Base-by-base conservation (phyloP, 1,140 invertebrate genomes). In the Proales similis region DNA sequence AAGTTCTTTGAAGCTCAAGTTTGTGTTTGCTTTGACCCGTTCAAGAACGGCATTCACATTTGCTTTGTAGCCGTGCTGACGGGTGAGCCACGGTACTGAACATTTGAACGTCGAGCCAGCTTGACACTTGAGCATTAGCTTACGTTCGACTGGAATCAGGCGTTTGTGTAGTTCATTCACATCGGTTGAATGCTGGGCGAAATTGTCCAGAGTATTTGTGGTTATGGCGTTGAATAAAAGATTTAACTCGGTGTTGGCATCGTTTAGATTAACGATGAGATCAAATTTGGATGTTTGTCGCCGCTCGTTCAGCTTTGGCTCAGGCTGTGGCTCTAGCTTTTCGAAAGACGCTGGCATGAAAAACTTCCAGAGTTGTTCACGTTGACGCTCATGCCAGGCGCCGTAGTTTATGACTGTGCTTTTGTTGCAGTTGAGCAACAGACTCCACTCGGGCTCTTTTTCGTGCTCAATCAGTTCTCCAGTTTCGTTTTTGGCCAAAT, bases 381-480 rank as follows among this genome's bases (percentile, higher is more conserved):
- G 80, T 74, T 97, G 93, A 38, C 91, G 80, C 74, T 97, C 93
- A 4, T 90, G 91, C 92, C 92, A 98, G 3, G 94, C 92, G 2
- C 93, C 93, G 70, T 95, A 96, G 74, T 90, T 93, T 67, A 96
- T 90, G 71, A 96, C 89, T 36, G 93, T 97, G 20, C 85, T 90
- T 79, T 94, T 93, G 2, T 90, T 88, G 79, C 90, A 95, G 73
- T 92, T 92, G 17, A 95, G 87, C 61, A 36, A 36, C 4, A 63
- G 11, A 27, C 30, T 42, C 30, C 32, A 65, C 33, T 36, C 20
- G 51, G 20, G 39, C 26, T 57, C 51, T 57, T 57, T 57, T 24
- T 57, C 51, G 24, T 57, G 39, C 45, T 57, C 27, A 33, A 61
- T 46, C 2, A 45, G 20, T 14, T 61, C 57, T 14, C 57, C 39